Evolutionary conservation across 1,140 invertebrate genomes (phyloP).

Genomic region (Trachymyrmex cornetzi): DNA sequence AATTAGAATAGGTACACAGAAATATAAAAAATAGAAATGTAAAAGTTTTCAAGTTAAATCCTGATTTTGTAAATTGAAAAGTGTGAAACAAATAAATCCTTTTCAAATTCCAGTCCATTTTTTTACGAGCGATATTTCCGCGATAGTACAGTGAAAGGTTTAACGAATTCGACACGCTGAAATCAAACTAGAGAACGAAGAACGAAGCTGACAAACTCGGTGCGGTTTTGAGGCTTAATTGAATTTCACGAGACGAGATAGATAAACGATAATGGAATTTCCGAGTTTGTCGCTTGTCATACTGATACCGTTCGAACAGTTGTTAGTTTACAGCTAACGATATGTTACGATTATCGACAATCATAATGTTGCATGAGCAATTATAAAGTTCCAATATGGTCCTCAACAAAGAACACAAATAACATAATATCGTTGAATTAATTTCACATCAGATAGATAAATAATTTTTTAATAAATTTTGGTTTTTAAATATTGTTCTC

Average conservation of each 20-base stretch:
- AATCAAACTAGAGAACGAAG: neutral
- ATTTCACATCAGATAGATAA: neutral
- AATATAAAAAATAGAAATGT: neutral
- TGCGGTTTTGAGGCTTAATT: slow-evolving; percentile 25
- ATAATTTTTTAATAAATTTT: neutral
- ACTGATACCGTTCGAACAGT: neutral
- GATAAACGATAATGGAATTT: slow-evolving; percentile 17
- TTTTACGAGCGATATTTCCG: neutral
- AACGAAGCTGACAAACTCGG: neutral
- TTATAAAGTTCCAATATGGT: neutral
- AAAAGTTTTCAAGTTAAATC: neutral
- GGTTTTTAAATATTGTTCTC: neutral
- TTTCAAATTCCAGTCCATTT: slow-evolving; percentile 4
- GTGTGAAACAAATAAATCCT: slow-evolving; percentile 15
- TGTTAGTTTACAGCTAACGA: neutral
- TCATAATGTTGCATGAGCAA: neutral
- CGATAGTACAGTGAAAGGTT: neutral
- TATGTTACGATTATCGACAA: neutral
- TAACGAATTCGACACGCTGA: slow-evolving; percentile 6
- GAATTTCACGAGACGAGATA: slow-evolving; percentile 24
- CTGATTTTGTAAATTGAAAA: slow-evolving; percentile 10
- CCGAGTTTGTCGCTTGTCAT: slow-evolving; percentile 10
- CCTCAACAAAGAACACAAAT: neutral
- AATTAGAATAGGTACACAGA: neutral
- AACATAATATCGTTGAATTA: neutral